Evolutionary conservation across 2,113 vertebrate species (phyloP).

Genomic region (Toxotes chatareus): DNA sequence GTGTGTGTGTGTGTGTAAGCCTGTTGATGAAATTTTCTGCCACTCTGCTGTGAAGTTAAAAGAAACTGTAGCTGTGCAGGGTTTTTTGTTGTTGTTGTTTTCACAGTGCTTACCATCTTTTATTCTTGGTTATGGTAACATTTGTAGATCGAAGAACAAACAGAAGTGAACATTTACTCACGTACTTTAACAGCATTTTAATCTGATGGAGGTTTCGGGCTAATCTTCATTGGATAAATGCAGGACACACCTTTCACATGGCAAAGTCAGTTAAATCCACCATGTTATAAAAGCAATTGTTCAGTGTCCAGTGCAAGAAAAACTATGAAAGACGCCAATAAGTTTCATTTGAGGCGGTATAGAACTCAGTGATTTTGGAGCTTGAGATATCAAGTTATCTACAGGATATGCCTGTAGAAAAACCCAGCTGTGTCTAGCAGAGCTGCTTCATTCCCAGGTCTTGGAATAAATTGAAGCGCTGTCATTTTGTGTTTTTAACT

Average conservation of each 20-base stretch:
- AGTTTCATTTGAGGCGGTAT: too few species aligned
- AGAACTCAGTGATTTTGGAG: too few species aligned
- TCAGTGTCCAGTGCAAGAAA: too few species aligned
- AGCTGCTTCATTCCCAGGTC: neutral
- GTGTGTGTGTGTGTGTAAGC: neutral
- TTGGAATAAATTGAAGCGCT: neutral
- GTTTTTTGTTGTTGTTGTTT: neutral
- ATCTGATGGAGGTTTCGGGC: neutral
- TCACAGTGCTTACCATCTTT: neutral
- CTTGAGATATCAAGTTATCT: too few species aligned
- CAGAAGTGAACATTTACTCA: neutral
- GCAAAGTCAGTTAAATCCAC: too few species aligned
- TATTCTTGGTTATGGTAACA: neutral
- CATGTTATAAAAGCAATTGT: too few species aligned
- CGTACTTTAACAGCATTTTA: too few species aligned
- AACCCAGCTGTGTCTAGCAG: neutral
- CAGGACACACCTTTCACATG: neutral
- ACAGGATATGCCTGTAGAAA: too few species aligned
- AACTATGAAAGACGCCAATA: too few species aligned
- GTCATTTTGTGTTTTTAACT: neutral
- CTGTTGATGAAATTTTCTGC: constrained; percentile 21
- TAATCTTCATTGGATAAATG: neutral
- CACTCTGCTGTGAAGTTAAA: neutral
- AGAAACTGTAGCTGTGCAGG: neutral
- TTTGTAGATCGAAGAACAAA: neutral